phyloP scores from a whole-genome alignment of 2,113 vertebrate genomes.

The Solenodon paradoxus region DNA sequence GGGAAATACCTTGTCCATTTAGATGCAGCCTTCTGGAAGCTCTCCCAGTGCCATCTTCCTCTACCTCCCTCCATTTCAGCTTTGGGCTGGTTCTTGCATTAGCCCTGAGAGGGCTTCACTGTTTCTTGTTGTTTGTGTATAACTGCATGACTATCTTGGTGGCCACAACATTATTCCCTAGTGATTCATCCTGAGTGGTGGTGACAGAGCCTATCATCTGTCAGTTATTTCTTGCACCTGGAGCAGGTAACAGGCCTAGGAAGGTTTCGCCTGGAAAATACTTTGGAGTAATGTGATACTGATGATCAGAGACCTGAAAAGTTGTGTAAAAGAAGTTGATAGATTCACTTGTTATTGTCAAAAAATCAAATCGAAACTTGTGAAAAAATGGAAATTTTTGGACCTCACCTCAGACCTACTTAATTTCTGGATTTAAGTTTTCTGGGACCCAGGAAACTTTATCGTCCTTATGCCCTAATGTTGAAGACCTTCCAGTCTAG shows the following conservation, averaged over 20 bases:
- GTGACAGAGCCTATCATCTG: not conserved
- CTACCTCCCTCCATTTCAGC: not conserved
- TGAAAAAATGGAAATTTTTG: not conserved
- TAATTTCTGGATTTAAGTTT: not conserved
- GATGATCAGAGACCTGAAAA: not conserved
- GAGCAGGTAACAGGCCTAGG: not conserved
- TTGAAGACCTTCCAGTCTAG: not conserved
- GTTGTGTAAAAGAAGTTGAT: not conserved
- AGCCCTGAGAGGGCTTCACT: not conserved
- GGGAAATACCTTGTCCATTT: not conserved
- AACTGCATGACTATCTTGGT: too few species aligned
- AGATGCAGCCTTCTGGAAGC: not conserved
- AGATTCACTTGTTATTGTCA: not conserved
- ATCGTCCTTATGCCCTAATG: not conserved
- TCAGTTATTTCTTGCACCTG: not conserved
- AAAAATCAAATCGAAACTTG: too few species aligned
- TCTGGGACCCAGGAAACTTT: not conserved
- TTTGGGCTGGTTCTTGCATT: not conserved
- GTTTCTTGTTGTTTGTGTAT: not conserved
- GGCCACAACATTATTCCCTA: not conserved
- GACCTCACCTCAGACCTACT: not conserved
- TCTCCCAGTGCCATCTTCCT: rapidly evolving
- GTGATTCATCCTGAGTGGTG: not conserved
- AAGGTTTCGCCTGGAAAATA: not conserved
- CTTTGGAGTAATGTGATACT: not conserved